These are phyloP conservation scores for Lepisosteus oculatus DNA, from an alignment of 2,113 vertebrate species.

Conservation along the genomic window DNA sequence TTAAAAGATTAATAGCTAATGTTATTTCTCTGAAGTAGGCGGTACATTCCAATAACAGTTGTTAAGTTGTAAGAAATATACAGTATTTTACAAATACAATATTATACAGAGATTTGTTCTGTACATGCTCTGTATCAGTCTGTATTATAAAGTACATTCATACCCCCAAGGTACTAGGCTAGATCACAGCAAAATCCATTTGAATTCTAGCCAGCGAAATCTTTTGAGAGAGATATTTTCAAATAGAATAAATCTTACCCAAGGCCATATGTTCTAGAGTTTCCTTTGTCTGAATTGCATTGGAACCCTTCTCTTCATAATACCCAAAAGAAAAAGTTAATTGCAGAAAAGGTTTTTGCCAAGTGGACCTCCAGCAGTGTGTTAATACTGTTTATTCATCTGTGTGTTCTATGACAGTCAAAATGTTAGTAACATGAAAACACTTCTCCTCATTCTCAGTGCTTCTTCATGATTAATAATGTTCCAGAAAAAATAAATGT, in stretches of 20 bases:
- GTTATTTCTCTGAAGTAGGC: no score
- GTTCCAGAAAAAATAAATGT: slow-evolving; percentile 11
- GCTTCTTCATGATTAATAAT: no score
- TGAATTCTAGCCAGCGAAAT: slow-evolving; percentile 60
- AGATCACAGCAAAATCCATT: slow-evolving; percentile 50
- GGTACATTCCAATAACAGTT: no score
- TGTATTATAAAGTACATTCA: slow-evolving; percentile 36
- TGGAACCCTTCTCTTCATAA: slow-evolving; percentile 62
- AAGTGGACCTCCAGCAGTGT: slow-evolving; percentile 62
- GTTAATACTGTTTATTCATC: slow-evolving; percentile 43
- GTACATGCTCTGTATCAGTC: slow-evolving; percentile 16
- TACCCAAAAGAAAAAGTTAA: slow-evolving; percentile 71
- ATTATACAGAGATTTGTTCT: no score
- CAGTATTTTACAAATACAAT: no score
- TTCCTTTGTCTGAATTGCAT: slow-evolving; percentile 63
- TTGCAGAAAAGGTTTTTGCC: slow-evolving; percentile 57
- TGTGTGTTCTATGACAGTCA: slow-evolving; percentile 53
- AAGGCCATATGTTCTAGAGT: slow-evolving; percentile 54
- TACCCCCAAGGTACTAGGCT: slow-evolving; percentile 38
- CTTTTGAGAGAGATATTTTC: slow-evolving; percentile 66
- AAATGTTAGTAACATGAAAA: slow-evolving; percentile 47
- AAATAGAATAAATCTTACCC: slow-evolving; percentile 66
- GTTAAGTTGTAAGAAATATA: no score
- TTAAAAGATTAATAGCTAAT: no score
- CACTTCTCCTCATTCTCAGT: no score